Percentiles rank a stretch among this genome's conserved stretches.
phyloP scores from a whole-genome alignment of 2,888 invertebrate species.

The Eristalinus aeneus region DNA sequence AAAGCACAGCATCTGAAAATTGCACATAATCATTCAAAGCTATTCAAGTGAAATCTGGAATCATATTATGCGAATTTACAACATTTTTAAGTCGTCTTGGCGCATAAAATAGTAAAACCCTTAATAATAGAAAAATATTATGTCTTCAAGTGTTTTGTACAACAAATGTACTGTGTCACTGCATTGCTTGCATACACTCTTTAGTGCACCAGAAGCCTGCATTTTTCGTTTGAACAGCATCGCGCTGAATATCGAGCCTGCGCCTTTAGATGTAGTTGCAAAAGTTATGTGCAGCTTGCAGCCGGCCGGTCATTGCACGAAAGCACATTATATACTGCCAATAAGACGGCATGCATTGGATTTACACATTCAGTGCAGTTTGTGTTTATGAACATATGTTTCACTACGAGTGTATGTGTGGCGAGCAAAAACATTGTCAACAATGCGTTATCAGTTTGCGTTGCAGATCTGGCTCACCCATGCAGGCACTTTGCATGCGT shows the following conservation, averaged over 20 bases:
- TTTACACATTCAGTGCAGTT: neutral
- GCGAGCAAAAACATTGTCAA: too few species aligned
- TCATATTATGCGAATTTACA: too few species aligned
- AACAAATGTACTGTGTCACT: slow-evolving; percentile 1
- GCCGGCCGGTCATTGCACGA: slow-evolving; percentile 56
- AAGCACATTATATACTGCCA: neutral
- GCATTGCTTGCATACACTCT: slow-evolving; percentile 36
- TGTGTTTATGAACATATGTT: neutral
- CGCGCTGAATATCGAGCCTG: slow-evolving; percentile 38
- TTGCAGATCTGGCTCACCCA: too few species aligned
- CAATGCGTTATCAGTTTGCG: too few species aligned
- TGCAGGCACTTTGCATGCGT: too few species aligned
- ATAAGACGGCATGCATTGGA: neutral
- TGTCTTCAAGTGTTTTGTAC: neutral
- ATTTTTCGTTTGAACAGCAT: neutral
- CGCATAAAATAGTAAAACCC: too few species aligned
- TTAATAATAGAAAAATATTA: too few species aligned
- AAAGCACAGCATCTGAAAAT: too few species aligned
- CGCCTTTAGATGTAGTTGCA: neutral
- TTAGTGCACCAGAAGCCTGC: neutral
- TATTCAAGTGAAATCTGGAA: too few species aligned
- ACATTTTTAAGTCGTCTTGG: too few species aligned
- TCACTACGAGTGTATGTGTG: neutral
- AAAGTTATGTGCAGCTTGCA: neutral
- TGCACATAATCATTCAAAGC: too few species aligned